phyloP scores from a whole-genome alignment of 2,888 invertebrate genomes.

The Philereme vetulata region DNA sequence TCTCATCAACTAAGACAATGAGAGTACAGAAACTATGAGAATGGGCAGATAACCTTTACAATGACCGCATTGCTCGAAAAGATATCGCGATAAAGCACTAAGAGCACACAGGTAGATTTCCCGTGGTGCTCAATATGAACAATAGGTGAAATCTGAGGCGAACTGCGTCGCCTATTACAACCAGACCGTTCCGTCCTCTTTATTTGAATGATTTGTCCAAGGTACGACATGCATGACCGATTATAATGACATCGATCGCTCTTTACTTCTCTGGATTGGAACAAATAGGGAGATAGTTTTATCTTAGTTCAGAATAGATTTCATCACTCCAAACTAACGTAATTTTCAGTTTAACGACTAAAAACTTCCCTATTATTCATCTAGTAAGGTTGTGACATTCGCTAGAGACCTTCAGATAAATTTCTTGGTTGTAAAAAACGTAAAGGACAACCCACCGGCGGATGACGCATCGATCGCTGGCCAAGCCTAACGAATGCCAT shows the following conservation, averaged over 20 bases:
- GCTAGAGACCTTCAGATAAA: slow-evolving; percentile 39
- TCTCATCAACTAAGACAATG: slow-evolving; percentile 32
- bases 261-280: slow-evolving; percentile 53
- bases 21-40: slow-evolving; percentile 36
- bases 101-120: slow-evolving; percentile 57
- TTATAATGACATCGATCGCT: slow-evolving; percentile 74
- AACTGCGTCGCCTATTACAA: slow-evolving; percentile 50
- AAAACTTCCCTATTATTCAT: slow-evolving; percentile 38
- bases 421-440: slow-evolving; percentile 60
- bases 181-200: slow-evolving; percentile 58
- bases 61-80: slow-evolving; percentile 58
- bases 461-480: slow-evolving; percentile 86
- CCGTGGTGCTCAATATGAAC: slow-evolving; percentile 62
- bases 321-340: slow-evolving; percentile 32
- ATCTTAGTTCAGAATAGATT: slow-evolving; percentile 39
- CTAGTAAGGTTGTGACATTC: slow-evolving; percentile 28
- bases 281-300: slow-evolving; percentile 53
- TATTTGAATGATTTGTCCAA: slow-evolving; percentile 51
- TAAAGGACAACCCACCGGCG: slow-evolving; percentile 84
- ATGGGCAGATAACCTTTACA: slow-evolving; percentile 57
- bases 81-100: slow-evolving; percentile 53
- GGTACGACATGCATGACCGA: slow-evolving; percentile 74
- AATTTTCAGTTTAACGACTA: slow-evolving; percentile 30
- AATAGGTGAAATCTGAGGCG: slow-evolving; percentile 73
- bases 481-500: slow-evolving; percentile 83